phyloP scores from a whole-genome alignment of 2,888 invertebrate species.

The Watsonalla binaria region DNA sequence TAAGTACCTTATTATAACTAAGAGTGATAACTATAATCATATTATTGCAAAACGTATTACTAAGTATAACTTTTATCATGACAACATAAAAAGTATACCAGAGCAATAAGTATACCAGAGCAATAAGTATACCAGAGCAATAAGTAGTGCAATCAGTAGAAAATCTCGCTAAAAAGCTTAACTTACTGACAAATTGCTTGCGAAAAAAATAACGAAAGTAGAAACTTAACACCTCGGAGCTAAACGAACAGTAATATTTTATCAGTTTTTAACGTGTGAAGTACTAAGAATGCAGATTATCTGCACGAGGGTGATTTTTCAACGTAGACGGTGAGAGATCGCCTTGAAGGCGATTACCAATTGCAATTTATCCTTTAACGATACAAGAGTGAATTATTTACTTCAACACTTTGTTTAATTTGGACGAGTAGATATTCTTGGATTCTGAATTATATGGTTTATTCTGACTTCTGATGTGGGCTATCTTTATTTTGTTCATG shows the following conservation, averaged over 20 bases:
- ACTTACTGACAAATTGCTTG: neutral
- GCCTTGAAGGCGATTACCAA: slow-evolving; percentile 5
- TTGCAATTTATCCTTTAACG: slow-evolving; percentile 6
- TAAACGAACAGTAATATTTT: neutral
- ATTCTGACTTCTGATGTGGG: too few relatives aligned
- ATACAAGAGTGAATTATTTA: slow-evolving; percentile 7
- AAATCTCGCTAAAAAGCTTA: neutral
- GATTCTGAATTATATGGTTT: too few relatives aligned
- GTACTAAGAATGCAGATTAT: neutral
- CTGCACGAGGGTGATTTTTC: neutral
- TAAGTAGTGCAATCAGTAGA: neutral
- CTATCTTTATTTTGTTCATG: too few relatives aligned
- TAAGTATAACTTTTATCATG: neutral
- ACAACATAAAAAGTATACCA: too few relatives aligned
- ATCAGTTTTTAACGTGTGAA: slow-evolving; percentile 2
- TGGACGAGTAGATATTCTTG: neutral
- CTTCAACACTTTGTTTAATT: slow-evolving; percentile 3
- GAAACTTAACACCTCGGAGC: neutral
- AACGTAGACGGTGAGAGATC: slow-evolving; percentile 4
- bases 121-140: neutral
- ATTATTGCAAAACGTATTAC: neutral
- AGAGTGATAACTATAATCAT: too few relatives aligned
- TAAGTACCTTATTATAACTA: too few relatives aligned
- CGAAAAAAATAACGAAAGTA: neutral
- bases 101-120: neutral